These are phyloP conservation scores for Eutrigla gurnardus DNA, from an alignment of 2,797 vertebrate genomes.

Conservation along the genomic window DNA sequence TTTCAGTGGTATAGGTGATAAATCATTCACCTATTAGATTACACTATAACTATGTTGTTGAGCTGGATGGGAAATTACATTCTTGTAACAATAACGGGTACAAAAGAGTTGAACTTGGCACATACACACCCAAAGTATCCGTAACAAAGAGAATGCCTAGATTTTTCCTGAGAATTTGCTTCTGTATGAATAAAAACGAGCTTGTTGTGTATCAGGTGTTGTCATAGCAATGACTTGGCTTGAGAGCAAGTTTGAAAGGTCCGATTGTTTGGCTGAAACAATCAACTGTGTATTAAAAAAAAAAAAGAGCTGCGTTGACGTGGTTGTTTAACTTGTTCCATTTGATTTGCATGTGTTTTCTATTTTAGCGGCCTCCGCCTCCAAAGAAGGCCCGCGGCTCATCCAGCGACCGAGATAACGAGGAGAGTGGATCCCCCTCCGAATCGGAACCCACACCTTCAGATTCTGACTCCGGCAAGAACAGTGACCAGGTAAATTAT, in stretches of 20 bases:
- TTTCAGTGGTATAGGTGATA: not conserved
- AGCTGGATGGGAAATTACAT: not conserved
- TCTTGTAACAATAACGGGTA: not conserved
- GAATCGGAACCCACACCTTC: constrained; percentile 94
- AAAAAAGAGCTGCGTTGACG: not conserved
- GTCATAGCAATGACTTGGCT: not conserved
- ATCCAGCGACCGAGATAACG: constrained; percentile 89
- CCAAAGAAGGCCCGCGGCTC: constrained; percentile 89
- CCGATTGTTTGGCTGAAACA: not conserved
- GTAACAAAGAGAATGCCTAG: not conserved
- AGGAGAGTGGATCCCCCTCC: constrained; percentile 89
- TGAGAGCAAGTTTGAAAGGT: not conserved
- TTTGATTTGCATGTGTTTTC: not conserved
- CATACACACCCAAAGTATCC: not conserved
- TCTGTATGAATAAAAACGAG: constrained; percentile 1
- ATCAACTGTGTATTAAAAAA: not conserved
- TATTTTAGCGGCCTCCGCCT: constrained; percentile 75
- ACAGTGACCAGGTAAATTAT: constrained; percentile 92
- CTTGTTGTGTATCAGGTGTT: not conserved
- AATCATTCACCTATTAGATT: not conserved
- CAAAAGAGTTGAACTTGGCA: not conserved
- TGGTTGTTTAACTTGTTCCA: not conserved
- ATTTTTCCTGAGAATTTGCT: not conserved
- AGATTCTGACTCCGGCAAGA: constrained; percentile 92
- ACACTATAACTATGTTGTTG: not conserved